Evolutionary conservation across 2,113 vertebrate genomes (phyloP).

Genomic region (Stomatorhinus ivindoensis): DNA sequence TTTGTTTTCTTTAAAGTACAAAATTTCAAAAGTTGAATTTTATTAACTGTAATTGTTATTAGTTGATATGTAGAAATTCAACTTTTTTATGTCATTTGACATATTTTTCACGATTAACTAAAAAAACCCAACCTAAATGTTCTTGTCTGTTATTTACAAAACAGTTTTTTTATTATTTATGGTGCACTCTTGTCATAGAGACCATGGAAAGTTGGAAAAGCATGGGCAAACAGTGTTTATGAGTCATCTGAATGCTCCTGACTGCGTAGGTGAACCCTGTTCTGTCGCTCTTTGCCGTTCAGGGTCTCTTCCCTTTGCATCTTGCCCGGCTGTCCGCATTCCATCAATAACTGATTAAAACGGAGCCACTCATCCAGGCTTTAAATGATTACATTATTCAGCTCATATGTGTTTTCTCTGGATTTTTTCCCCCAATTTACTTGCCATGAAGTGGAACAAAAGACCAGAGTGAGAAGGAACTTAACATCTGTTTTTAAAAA

Average conservation of each 20-base stretch:
- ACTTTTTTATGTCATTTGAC: background rate
- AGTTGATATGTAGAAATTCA: background rate
- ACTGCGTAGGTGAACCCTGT: background rate
- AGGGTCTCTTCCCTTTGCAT: background rate
- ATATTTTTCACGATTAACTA: background rate
- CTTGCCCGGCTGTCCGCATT: background rate
- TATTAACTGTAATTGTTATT: background rate
- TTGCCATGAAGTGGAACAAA: background rate
- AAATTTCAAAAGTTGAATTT: background rate
- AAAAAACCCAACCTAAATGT: background rate
- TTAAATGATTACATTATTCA: background rate
- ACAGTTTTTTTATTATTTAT: background rate
- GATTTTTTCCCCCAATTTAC: background rate
- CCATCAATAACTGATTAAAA: slow-evolving; percentile 11
- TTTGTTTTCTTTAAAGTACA: background rate
- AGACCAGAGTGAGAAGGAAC: background rate
- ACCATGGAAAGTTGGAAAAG: background rate
- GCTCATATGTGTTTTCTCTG: background rate
- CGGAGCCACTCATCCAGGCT: background rate
- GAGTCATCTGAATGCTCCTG: background rate
- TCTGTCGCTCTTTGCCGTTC: background rate
- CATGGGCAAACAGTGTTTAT: background rate
- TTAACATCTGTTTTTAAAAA: background rate
- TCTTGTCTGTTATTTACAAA: background rate
- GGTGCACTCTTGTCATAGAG: background rate